Conservation (phyloP, 2,113 vertebrate species). For the Canis aureus region DNA sequence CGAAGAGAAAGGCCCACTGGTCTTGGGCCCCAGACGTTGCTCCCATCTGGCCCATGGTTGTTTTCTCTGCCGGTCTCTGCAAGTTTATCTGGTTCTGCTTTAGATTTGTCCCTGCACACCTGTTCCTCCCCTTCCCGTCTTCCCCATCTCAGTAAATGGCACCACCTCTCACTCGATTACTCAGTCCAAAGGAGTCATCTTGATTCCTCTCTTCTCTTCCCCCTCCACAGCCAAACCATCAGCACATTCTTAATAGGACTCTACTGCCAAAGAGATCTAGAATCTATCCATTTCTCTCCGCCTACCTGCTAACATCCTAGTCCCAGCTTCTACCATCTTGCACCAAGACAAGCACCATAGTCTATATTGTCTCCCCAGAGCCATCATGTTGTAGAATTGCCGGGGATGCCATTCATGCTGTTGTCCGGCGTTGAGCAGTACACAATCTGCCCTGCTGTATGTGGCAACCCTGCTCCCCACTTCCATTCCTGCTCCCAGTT, state of each 20-base stretch:
- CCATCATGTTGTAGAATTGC: background rate
- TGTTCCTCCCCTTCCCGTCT: too few species aligned
- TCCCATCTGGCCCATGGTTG: rapidly evolving
- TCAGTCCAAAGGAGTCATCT: background rate
- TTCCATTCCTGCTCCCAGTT: background rate
- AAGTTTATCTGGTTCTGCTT: background rate
- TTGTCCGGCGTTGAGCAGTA: rapidly evolving
- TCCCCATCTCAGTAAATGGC: background rate
- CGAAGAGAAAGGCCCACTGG: background rate
- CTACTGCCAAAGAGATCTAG: background rate
- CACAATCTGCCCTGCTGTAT: background rate
- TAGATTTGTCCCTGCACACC: background rate
- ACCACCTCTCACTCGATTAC: background rate
- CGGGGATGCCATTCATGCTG: background rate
- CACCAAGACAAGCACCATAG: background rate
- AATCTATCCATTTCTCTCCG: background rate
- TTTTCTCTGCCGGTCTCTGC: background rate
- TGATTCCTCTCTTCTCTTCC: background rate
- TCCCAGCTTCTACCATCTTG: background rate
- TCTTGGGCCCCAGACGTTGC: background rate
- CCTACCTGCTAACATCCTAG: background rate
- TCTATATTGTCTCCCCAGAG: background rate
- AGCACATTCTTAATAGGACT: background rate
- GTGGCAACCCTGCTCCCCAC: background rate
- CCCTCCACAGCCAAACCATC: background rate